Conservation (phyloP, 92 coral and sea anemone genomes). For the Porites rus region DNA sequence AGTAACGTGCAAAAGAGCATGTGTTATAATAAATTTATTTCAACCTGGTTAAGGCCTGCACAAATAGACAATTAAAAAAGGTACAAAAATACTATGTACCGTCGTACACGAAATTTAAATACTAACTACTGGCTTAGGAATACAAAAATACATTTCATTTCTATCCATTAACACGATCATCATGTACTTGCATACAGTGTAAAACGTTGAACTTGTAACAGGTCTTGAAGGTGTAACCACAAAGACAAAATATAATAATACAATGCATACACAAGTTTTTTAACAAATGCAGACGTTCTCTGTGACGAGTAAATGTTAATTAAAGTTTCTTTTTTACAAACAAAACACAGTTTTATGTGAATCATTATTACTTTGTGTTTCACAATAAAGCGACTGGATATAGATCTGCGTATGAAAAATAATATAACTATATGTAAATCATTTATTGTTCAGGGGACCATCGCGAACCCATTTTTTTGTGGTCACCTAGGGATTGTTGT, state of each 20-base stretch:
- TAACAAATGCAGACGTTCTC: neutral
- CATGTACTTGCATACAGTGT: neutral
- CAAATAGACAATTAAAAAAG: neutral
- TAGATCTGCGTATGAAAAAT: neutral
- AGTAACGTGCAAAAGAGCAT: neutral
- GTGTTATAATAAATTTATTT: neutral
- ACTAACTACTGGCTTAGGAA: neutral
- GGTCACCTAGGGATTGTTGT: neutral
- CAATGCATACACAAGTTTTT: neutral
- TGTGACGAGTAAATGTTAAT: neutral
- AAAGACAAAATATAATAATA: neutral
- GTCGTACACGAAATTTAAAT: neutral
- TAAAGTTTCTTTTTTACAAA: neutral
- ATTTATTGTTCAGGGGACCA: too few relatives aligned
- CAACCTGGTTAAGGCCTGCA: neutral
- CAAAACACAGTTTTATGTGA: neutral
- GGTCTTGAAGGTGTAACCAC: neutral
- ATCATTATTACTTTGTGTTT: too few relatives aligned
- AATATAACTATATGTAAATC: neutral
- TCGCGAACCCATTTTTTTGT: too few relatives aligned
- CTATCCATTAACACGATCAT: neutral
- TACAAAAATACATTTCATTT: neutral
- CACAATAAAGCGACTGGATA: neutral
- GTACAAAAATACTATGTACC: neutral
- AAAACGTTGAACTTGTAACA: neutral